Evolutionary conservation across 2,888 invertebrate species (phyloP), one percentile per base, ranked within the genome.

Genomic region (Tiliacea aurago): DNA sequence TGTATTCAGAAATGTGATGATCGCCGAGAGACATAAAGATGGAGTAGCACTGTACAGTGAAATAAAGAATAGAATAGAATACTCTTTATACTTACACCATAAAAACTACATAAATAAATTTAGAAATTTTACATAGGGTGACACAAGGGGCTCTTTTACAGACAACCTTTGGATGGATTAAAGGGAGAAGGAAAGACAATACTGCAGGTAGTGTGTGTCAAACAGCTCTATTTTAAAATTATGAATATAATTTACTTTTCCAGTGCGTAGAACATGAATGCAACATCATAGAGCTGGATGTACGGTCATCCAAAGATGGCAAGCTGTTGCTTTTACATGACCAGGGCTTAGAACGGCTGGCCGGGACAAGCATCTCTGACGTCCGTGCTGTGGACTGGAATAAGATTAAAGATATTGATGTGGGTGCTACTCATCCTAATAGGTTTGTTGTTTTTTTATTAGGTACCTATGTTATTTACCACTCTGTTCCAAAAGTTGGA

Each of bases 321-420:
- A 96, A 98, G 72, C 97, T 98, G 28, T 96, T 99, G 58, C 91
- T 98, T 23, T 97, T 98, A 72, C 98, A 98, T 88, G 98, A 99
- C 90, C 92, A 96, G 74, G 97, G 97, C 0, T 92, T 98, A 72
- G 97, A 98, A 88, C 93, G 98, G 84, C 95, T 98, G n/a, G 90
- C 94, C 0, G 94, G 98, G 3, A 87, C 90, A n/a, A 91, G 90
- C 51, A 95, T 97, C 13, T 94, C 97, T 0, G 91, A 94, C 47
- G 93, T 98, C 1, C 93, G 91, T 11, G 91, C 96, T 0, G 95
- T 97, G 90, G 97, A 97, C 37, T 98, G 97, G 97, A 97, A 97
- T 0, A 96, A 97, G 80, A 93, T 98, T 37, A 96, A 96, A 80
- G 91, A 96, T 74, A 92, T 98, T 66, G 97, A 98, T 89, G 96